Percentiles rank a stretch among this genome's conserved stretches.
Evolutionary conservation across 2,113 vertebrate genomes (phyloP).

Genomic region (Ondatra zibethicus): DNA sequence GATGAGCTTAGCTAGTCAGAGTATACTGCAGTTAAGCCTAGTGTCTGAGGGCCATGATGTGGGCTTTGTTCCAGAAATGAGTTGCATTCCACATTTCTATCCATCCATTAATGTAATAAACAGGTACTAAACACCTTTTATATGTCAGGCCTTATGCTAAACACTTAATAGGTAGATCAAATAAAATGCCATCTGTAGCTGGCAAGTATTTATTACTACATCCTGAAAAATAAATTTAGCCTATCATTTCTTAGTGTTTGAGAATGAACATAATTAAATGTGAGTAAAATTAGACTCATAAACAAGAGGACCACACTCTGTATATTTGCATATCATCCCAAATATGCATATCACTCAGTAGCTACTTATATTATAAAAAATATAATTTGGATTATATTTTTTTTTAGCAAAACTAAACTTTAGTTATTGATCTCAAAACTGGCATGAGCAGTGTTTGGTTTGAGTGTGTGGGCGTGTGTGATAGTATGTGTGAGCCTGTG

Average conservation of each 20-base stretch:
- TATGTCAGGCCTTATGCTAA: not conserved
- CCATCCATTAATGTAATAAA: not conserved
- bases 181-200: not conserved
- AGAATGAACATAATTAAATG: not conserved
- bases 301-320: not conserved
- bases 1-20: not conserved
- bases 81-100: not conserved
- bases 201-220: not conserved
- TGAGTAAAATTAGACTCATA: not conserved
- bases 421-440: not conserved
- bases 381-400: not conserved
- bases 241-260: not conserved
- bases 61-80: not conserved
- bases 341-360: not conserved
- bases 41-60: not conserved
- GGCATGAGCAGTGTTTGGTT: not conserved
- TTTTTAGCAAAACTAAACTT: slow-evolving; percentile 14
- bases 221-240: not conserved
- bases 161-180: not conserved
- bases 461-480: not conserved
- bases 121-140: not conserved
- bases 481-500: not conserved
- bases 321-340: not conserved
- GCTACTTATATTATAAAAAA: not conserved
- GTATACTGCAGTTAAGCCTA: not conserved